phyloP scores from a whole-genome alignment of 1,140 invertebrate species.

The Onthophagus taurus region DNA sequence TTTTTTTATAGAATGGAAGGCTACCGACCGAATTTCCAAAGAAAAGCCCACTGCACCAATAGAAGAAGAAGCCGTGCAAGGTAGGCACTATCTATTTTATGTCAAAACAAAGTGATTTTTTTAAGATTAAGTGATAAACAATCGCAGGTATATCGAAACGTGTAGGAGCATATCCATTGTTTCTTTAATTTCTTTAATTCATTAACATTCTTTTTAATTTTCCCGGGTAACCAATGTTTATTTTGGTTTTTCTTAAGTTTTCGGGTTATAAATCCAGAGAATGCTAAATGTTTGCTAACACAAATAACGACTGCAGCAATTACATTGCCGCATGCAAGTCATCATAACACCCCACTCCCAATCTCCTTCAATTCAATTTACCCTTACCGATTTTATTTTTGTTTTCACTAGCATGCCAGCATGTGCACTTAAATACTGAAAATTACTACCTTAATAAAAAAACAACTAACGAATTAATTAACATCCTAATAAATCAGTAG shows the following conservation, averaged over 20 bases:
- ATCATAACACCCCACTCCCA: too few species aligned
- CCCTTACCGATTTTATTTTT: not conserved
- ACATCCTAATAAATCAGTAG: too few species aligned
- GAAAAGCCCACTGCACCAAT: conserved; percentile 7
- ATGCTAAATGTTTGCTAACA: conserved; percentile 15
- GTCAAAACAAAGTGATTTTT: not conserved
- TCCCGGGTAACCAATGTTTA: too few species aligned
- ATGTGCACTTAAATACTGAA: conserved; percentile 9
- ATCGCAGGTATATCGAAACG: conserved; percentile 12
- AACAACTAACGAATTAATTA: too few species aligned
- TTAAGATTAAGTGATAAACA: not conserved
- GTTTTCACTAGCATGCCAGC: conserved; percentile 7
- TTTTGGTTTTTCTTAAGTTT: conserved; percentile 7
- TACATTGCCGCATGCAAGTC: conserved; percentile 7
- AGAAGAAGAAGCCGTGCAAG: conserved; percentile 30
- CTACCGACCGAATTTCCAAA: conserved; percentile 15
- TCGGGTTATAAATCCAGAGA: conserved; percentile 17
- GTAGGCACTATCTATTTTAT: conserved; percentile 18
- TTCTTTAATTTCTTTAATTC: conserved; percentile 10
- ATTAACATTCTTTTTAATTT: conserved; percentile 8
- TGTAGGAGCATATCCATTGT: conserved; percentile 26
- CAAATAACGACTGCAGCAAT: conserved; percentile 13
- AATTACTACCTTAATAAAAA: too few species aligned
- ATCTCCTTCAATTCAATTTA: too few species aligned
- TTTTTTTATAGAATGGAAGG: conserved; percentile 32